Base-by-base conservation (phyloP, 2,888 invertebrate species). In the Ferdinandea cuprea region DNA sequence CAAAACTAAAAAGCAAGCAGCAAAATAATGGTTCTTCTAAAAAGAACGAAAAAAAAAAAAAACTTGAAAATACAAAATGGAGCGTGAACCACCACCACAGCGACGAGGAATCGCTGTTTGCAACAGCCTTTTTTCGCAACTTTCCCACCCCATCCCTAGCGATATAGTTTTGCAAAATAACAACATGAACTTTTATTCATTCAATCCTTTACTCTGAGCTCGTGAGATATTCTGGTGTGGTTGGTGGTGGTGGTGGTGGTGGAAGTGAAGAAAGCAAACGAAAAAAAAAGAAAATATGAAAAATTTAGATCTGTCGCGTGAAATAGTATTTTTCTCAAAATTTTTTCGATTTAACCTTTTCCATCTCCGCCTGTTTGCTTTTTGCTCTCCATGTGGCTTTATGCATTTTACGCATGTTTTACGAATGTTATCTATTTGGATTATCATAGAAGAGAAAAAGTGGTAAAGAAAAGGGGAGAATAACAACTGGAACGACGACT, bases 391-490 rank as follows among this genome's bases (percentile, higher is more conserved):
- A 42, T 68, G 69, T 44, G 50, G 59, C 58, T 68, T 80, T 80
- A 80, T 69, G 74, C 50, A 74, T 58, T 74, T 58, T 58, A 74
- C 80, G 69, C 74, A 80, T 80, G 80, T 79, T 68, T 73, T 61
- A 37, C 46, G 25, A 61, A 61, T 73, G 66, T 58, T 69, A 74
- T 80, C 58, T 74, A 30, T 58, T 80, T 59, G 58, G 63, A 80
- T 80, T 74, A 65, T 32, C 52, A 72, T 66, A 61, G 28, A 54
- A 42, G 52, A 66, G 42, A 7, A 15, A 46, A 13, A 21, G 35
- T 44, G 46, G 35, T 3, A 11, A 44, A 19, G 21, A 15, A 50
- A 21, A 19, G 13, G 13, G 13, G 13, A 8, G 40, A 40, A 37
- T 1, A n/a, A 15, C 40, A 37, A 50, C 15, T 50, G 21, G 35